Percentiles rank a stretch among this genome's conserved stretches.
These are phyloP conservation scores for Acronicta alni DNA, from an alignment of 2,888 invertebrate species.

Conservation along the genomic window DNA sequence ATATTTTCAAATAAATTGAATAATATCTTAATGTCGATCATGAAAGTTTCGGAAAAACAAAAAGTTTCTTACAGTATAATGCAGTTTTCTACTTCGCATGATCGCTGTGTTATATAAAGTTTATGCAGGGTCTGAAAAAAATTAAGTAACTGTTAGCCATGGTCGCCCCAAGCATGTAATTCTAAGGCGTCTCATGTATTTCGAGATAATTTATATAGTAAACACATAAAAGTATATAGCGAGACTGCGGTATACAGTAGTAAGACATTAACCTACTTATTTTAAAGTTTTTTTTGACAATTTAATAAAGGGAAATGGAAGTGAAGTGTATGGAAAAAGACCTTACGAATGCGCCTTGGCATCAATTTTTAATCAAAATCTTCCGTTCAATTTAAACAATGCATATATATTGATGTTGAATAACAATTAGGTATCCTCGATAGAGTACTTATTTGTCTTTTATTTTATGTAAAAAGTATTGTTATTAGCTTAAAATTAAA, in stretches of 20 bases:
- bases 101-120: not conserved
- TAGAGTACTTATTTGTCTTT: not conserved
- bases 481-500: constrained; percentile 5
- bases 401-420: no score
- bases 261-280: no score
- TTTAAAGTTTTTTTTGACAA: constrained; percentile 7
- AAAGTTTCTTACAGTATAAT: not conserved
- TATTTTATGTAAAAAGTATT: constrained; percentile 19
- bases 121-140: constrained; percentile 7
- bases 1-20: not conserved
- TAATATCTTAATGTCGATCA: not conserved
- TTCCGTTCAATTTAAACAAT: no score
- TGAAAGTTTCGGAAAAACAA: not conserved
- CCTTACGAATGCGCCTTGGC: no score
- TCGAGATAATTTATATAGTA: not conserved
- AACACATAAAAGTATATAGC: no score
- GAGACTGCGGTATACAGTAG: no score
- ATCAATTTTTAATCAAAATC: no score
- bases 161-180: constrained; percentile 17
- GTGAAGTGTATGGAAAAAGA: no score
- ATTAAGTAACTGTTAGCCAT: constrained; percentile 3
- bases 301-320: no score
- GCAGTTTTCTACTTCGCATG: not conserved
- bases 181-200: constrained; percentile 26
- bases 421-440: not conserved